Evolutionary conservation across 2,797 vertebrate species (phyloP).

Genomic region (Premnoplex brunnescens): DNA sequence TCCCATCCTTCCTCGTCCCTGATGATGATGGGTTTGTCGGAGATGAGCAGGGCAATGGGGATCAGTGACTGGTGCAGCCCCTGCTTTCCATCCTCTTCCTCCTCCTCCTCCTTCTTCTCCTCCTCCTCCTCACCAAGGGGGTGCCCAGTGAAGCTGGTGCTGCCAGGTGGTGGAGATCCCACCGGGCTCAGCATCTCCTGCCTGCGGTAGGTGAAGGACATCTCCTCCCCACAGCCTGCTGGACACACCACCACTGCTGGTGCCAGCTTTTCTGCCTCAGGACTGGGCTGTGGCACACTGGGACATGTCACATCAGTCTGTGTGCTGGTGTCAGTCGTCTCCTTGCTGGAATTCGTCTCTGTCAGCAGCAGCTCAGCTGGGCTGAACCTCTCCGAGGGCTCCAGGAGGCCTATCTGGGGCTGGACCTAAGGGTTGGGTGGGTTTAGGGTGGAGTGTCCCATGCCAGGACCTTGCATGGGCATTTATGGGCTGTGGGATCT

Average conservation of each 20-base stretch:
- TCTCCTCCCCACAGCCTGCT: rapidly evolving
- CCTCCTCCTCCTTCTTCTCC: neutral
- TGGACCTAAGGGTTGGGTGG: neutral
- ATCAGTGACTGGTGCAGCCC: neutral
- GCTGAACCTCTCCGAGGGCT: slow-evolving; percentile 21
- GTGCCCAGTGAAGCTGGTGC: neutral
- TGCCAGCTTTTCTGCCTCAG: neutral
- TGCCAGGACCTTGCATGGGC: rapidly evolving
- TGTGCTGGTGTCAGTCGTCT: rapidly evolving
- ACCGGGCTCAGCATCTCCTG: neutral
- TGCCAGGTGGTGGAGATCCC: rapidly evolving
- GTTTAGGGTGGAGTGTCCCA: rapidly evolving
- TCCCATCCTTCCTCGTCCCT: neutral
- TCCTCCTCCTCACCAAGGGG: neutral
- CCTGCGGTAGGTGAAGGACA: neutral
- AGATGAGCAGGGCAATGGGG: slow-evolving; percentile 38
- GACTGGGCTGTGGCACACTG: rapidly evolving
- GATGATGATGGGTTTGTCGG: slow-evolving; percentile 45
- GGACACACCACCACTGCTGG: rapidly evolving
- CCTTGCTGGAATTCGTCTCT: neutral
- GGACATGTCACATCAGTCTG: rapidly evolving
- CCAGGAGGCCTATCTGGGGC: neutral
- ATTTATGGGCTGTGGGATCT: neutral
- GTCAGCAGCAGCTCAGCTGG: neutral
- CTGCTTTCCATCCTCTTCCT: neutral